Evolutionary conservation across 2,888 invertebrate species (phyloP).

Genomic region (Clivina fossor): DNA sequence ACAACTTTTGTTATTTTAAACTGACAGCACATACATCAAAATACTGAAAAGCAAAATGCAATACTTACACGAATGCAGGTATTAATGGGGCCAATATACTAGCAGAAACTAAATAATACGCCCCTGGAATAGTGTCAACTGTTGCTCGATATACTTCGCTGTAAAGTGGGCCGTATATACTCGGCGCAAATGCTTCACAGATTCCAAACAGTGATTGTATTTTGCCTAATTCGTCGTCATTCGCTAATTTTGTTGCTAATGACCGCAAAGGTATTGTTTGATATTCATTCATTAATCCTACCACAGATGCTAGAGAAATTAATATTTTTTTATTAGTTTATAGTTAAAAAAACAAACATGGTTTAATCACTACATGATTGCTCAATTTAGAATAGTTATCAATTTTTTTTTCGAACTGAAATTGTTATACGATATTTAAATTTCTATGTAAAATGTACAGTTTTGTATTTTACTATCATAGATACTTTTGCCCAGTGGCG

Average conservation of each 20-base stretch:
- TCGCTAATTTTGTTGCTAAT: conserved; percentile 50
- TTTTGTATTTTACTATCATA: too few relatives aligned
- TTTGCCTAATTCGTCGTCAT: conserved; percentile 50
- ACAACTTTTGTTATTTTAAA: too few relatives aligned
- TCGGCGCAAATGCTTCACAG: conserved; percentile 60
- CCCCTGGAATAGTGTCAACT: conserved; percentile 56
- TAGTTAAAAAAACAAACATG: not conserved
- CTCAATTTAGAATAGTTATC: too few relatives aligned
- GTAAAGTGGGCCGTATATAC: conserved; percentile 60
- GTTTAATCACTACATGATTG: not conserved
- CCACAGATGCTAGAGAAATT: conserved; percentile 37
- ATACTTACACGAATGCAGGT: conserved; percentile 55
- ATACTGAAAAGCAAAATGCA: not conserved
- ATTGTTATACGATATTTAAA: too few relatives aligned
- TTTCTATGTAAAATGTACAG: too few relatives aligned
- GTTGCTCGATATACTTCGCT: conserved; percentile 58
- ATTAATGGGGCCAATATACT: conserved; percentile 56
- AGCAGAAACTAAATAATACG: conserved; percentile 60
- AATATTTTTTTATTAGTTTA: not conserved
- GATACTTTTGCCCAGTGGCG: too few relatives aligned
- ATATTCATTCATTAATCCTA: conserved; percentile 49
- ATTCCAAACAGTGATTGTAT: conserved; percentile 61
- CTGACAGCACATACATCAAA: too few relatives aligned
- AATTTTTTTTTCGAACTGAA: too few relatives aligned
- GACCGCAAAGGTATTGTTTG: conserved; percentile 50